These are phyloP conservation scores for Hylyphantes graminicola DNA, from an alignment of 1,140 invertebrate genomes.

Conservation along the genomic window DNA sequence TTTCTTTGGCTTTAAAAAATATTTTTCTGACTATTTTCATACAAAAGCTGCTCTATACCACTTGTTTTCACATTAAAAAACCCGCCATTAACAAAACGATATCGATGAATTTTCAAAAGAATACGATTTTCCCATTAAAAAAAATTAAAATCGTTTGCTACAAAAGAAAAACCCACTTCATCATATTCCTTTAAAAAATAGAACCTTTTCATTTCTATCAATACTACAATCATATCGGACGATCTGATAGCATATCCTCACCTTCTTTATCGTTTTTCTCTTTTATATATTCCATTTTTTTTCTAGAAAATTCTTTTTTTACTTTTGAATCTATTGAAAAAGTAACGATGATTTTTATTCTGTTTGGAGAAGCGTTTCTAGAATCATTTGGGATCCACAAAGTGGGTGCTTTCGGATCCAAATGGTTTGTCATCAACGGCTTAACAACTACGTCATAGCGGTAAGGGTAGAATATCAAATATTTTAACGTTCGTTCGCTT, in stretches of 20 bases:
- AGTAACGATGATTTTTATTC: conserved; percentile 40
- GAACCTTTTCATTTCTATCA: conserved; percentile 33
- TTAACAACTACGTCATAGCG: no score
- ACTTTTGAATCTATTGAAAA: conserved; percentile 5
- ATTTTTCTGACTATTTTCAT: no score
- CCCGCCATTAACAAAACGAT: conserved; percentile 2
- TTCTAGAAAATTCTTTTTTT: conserved; percentile 33
- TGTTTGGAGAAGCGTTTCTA: conserved; percentile 12
- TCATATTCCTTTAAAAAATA: conserved; percentile 21
- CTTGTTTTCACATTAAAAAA: neutral
- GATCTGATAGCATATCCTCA: conserved; percentile 21
- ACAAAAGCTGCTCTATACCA: no score
- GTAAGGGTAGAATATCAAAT: no score
- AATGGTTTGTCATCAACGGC: no score
- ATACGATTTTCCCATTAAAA: neutral
- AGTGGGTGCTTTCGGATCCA: no score
- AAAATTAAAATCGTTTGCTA: conserved; percentile 8
- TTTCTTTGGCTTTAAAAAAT: no score
- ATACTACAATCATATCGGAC: conserved; percentile 33
- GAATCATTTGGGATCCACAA: conserved; percentile 11
- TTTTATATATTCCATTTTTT: neutral
- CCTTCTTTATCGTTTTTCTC: neutral
- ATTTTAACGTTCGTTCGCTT: no score
- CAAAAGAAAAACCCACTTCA: conserved; percentile 19
- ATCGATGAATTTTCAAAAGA: neutral